Evolutionary conservation across 1,140 invertebrate genomes (phyloP).

Genomic region (Marisa cornuarietis): DNA sequence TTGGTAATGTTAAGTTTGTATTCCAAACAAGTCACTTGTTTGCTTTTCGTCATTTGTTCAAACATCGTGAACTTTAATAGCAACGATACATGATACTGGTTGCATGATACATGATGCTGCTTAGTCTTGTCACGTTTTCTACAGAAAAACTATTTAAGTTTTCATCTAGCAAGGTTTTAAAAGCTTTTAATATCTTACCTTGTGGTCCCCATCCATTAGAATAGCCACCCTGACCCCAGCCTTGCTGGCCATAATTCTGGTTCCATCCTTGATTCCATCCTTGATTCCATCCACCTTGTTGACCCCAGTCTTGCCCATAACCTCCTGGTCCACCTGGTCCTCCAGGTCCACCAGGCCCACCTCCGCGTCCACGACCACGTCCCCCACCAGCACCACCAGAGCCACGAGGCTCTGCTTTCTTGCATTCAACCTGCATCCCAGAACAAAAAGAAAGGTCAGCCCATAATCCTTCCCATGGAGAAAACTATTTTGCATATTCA

Average conservation of each 20-base stretch:
- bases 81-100: too few relatives aligned
- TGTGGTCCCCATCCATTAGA: slow-evolving; percentile 19
- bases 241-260: slow-evolving; percentile 13
- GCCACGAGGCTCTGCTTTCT: slow-evolving; percentile 20
- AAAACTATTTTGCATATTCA: too few relatives aligned
- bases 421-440: slow-evolving; percentile 21
- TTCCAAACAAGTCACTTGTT: too few relatives aligned
- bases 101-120: too few relatives aligned
- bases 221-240: slow-evolving; percentile 16
- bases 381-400: slow-evolving; percentile 12
- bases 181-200: not conserved
- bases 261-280: slow-evolving; percentile 1
- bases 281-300: slow-evolving; percentile 18
- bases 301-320: slow-evolving; percentile 13
- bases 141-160: too few relatives aligned
- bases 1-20: too few relatives aligned
- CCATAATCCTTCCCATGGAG: too few relatives aligned
- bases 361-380: slow-evolving; percentile 20
- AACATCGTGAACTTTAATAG: too few relatives aligned
- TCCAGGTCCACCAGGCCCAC: not conserved
- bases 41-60: too few relatives aligned
- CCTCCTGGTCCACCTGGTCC: not conserved
- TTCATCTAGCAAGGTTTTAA: too few relatives aligned
- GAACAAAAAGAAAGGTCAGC: too few relatives aligned
- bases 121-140: too few relatives aligned